Evolutionary conservation across 2,797 vertebrate species (phyloP).

Genomic region (Chaunax sp.): DNA sequence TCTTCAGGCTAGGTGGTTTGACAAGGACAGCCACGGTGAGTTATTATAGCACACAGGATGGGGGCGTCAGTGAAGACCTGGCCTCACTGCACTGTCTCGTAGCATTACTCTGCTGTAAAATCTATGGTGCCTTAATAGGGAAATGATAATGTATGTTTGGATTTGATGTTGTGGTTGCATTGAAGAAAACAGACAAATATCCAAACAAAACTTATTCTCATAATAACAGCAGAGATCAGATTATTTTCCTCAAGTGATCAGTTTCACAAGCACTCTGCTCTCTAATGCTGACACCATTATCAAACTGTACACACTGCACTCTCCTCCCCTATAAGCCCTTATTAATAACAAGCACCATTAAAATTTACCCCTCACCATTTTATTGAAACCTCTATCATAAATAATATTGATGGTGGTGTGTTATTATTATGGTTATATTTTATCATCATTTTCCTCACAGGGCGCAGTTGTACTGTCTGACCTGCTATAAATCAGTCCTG

Average conservation of each 20-base stretch:
- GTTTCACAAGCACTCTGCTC: slow-evolving; percentile 39
- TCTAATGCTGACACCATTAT: slow-evolving; percentile 55
- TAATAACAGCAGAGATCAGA: not conserved
- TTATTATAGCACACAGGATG: slow-evolving; percentile 72
- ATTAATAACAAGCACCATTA: slow-evolving; percentile 93
- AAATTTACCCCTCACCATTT: slow-evolving; percentile 93
- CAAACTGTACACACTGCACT: slow-evolving; percentile 44
- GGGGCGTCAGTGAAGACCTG: slow-evolving; percentile 63
- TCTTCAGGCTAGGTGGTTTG: slow-evolving; percentile 80
- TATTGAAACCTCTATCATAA: slow-evolving; percentile 88
- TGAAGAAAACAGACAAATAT: slow-evolving; percentile 2
- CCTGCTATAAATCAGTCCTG: slow-evolving; percentile 87
- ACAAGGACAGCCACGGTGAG: slow-evolving; percentile 82
- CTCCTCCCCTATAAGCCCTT: slow-evolving; percentile 76
- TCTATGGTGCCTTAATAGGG: slow-evolving; percentile 25
- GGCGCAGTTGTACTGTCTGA: slow-evolving; percentile 75
- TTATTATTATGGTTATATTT: slow-evolving; percentile 89
- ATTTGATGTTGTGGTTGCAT: slow-evolving; percentile 3
- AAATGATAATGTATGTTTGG: slow-evolving; percentile 9
- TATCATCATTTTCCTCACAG: slow-evolving; percentile 82
- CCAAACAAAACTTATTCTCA: slow-evolving; percentile 5
- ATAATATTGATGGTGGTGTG: slow-evolving; percentile 87
- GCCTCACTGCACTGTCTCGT: slow-evolving; percentile 52
- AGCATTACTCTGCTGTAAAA: slow-evolving; percentile 29
- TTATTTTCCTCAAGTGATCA: slow-evolving; percentile 18